These are phyloP conservation scores for Corythornis madagascariensis DNA, from an alignment of 2,113 vertebrate species.

Conservation along the genomic window DNA sequence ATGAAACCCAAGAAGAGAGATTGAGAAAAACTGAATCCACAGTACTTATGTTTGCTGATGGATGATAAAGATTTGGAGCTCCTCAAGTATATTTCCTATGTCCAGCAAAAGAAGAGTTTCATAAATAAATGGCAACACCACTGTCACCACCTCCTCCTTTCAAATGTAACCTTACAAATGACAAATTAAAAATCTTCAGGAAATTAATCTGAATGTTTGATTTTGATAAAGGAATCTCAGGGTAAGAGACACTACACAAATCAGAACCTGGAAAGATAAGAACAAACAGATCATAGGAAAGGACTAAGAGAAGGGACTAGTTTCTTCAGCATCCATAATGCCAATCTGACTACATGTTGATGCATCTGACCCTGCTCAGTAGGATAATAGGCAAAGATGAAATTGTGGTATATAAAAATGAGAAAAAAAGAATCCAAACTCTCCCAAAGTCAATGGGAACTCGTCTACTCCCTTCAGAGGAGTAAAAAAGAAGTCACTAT, in stretches of 20 bases:
- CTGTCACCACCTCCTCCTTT: not conserved
- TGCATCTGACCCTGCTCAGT: not conserved
- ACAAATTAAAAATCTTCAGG: not conserved
- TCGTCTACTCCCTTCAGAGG: not conserved
- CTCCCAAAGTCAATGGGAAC: not conserved
- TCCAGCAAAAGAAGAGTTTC: not conserved
- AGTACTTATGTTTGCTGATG: not conserved
- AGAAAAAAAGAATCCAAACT: not conserved
- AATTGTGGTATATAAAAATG: not conserved
- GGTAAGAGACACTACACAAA: not conserved
- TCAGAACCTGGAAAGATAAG: not conserved
- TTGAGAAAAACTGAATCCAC: not conserved
- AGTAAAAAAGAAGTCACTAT: not conserved
- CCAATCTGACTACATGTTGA: not conserved
- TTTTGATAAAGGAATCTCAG: not conserved
- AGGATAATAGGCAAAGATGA: not conserved
- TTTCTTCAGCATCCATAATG: not conserved
- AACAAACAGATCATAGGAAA: not conserved
- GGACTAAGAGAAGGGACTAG: not conserved
- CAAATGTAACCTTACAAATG: not conserved
- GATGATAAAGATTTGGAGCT: not conserved
- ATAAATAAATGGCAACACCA: not conserved
- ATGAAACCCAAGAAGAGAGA: not conserved
- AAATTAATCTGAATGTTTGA: not conserved
- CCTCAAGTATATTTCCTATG: not conserved